Percentiles rank a stretch among this genome's conserved stretches.
These are phyloP conservation scores for Chloroceryle aenea DNA, from an alignment of 2,113 vertebrate genomes.

Conservation along the genomic window DNA sequence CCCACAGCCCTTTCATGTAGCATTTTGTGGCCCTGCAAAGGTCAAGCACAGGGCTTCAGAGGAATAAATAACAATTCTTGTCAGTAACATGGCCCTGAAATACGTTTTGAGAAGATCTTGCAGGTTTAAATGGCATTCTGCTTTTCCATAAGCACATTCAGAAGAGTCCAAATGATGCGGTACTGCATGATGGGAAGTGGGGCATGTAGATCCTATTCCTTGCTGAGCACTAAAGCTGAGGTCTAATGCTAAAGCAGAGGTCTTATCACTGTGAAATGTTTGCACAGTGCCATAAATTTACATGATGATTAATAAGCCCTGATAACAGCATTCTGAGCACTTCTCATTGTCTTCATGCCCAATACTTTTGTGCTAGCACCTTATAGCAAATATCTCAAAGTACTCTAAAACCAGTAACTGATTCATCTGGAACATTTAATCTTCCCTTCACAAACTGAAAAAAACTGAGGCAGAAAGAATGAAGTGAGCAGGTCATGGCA, in stretches of 20 bases:
- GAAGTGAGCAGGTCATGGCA: neutral
- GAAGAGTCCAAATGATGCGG: neutral
- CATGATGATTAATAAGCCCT: neutral
- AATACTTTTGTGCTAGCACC: neutral
- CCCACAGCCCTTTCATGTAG: neutral
- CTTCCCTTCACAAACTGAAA: neutral
- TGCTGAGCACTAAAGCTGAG: neutral
- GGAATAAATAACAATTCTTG: neutral
- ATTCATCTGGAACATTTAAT: neutral
- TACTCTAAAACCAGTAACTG: neutral
- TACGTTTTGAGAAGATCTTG: neutral
- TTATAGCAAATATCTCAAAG: neutral
- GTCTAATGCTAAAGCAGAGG: neutral
- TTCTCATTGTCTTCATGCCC: neutral
- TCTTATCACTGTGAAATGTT: constrained; percentile 12
- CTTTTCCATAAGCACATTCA: neutral
- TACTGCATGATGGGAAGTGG: neutral
- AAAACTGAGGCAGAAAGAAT: neutral
- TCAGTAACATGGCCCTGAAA: neutral
- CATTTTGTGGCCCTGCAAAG: neutral
- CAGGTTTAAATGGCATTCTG: neutral
- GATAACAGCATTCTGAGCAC: neutral
- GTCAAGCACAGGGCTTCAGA: neutral
- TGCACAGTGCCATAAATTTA: neutral
- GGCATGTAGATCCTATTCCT: neutral